These are phyloP conservation scores for Chelmon rostratus DNA, from an alignment of 2,797 vertebrate species.

Conservation along the genomic window DNA sequence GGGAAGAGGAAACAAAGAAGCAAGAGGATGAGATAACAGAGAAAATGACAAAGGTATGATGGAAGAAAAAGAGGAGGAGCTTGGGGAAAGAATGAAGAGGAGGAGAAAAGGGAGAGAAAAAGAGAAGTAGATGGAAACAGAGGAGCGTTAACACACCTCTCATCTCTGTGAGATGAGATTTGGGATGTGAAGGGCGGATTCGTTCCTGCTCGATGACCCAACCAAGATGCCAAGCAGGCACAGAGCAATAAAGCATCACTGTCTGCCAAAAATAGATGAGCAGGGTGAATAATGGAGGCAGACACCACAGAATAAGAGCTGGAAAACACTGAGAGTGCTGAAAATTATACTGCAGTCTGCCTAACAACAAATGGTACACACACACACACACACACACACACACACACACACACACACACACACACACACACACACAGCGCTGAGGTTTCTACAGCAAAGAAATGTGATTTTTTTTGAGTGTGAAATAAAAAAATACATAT, in stretches of 20 bases:
- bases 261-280: constrained; percentile 42
- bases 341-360: constrained; percentile 60
- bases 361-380: too few relatives aligned
- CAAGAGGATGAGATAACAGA: neutral
- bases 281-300: constrained; percentile 62
- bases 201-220: constrained; percentile 60
- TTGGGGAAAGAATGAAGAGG: too few relatives aligned
- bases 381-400: constrained; percentile 14
- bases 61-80: too few relatives aligned
- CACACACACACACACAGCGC: too few relatives aligned
- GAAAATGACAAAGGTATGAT: neutral
- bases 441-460: constrained; percentile 23
- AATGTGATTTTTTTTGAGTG: constrained; percentile 14
- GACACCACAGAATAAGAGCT: constrained; percentile 59
- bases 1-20: neutral
- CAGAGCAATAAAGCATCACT: constrained; percentile 51
- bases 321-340: constrained; percentile 65
- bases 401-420: constrained; percentile 3
- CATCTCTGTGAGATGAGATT: constrained; percentile 52
- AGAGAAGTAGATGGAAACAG: neutral
- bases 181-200: constrained; percentile 62
- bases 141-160: constrained; percentile 48
- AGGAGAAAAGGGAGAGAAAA: neutral
- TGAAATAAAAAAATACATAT: constrained; percentile 2
- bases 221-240: constrained; percentile 13